Percentiles rank a stretch among this genome's conserved stretches.
Conservation (phyloP, 2,888 invertebrate genomes). For the Dicycla oo region DNA sequence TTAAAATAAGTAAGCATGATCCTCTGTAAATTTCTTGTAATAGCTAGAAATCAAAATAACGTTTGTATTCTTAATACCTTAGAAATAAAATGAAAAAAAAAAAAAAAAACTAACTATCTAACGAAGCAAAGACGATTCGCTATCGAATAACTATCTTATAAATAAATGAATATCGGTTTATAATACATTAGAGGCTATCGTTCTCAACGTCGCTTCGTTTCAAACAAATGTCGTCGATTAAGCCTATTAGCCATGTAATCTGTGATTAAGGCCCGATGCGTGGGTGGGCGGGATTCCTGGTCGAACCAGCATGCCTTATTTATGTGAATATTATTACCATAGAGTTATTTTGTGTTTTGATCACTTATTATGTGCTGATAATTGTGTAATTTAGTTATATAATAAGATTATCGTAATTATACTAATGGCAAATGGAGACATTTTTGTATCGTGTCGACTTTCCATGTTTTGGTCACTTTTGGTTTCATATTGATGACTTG, state of each 20-base stretch:
- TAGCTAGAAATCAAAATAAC: not conserved
- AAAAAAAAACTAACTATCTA: constrained; percentile 9
- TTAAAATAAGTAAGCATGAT: not conserved
- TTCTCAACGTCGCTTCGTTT: constrained; percentile 61
- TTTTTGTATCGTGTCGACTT: constrained; percentile 20
- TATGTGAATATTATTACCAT: constrained; percentile 50
- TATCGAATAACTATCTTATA: constrained; percentile 53
- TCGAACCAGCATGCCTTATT: constrained; percentile 43
- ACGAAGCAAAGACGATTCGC: constrained; percentile 39
- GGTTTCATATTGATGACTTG: constrained; percentile 9
- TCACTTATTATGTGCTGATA: constrained; percentile 34
- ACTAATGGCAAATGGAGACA: constrained; percentile 40
- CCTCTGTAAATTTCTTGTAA: not conserved
- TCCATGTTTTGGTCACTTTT: constrained; percentile 23
- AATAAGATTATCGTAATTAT: constrained; percentile 39
- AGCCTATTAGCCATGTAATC: constrained; percentile 69
- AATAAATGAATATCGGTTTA: constrained; percentile 61
- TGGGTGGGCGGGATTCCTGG: constrained; percentile 65
- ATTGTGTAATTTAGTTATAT: constrained; percentile 36
- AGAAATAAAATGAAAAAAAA: not conserved
- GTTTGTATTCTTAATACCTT: no score
- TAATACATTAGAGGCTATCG: constrained; percentile 57
- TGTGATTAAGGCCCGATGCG: constrained; percentile 57
- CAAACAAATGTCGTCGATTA: constrained; percentile 70
- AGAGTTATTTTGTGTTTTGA: constrained; percentile 55